A percentile compares a stretch with the other conserved stretches of the same genome.
These are phyloP conservation scores for Pelagia noctiluca DNA, from an alignment of 30 jellyfish, hydroid and myxozoan genomes.

Conservation along the genomic window DNA sequence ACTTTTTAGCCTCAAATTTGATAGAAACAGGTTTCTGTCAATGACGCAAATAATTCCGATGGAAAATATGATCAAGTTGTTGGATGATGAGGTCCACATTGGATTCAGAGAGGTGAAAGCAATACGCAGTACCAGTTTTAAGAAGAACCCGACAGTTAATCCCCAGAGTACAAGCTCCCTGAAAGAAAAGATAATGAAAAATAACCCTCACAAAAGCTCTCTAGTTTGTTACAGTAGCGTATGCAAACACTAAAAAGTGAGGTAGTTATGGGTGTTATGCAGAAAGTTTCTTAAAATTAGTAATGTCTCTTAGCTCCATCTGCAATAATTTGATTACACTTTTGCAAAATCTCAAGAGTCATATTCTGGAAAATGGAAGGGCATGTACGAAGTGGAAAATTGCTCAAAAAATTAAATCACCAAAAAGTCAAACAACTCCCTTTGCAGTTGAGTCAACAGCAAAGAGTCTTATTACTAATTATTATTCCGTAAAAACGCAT, in stretches of 20 bases:
- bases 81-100: slow-evolving; percentile 55
- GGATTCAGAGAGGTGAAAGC: slow-evolving; percentile 55
- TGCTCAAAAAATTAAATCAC: not conserved
- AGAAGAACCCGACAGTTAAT: slow-evolving; percentile 52
- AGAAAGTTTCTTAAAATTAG: not conserved
- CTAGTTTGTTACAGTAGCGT: too few species aligned
- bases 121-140: slow-evolving; percentile 58
- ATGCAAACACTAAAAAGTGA: not conserved
- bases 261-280: not conserved
- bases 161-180: slow-evolving; percentile 60
- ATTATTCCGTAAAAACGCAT: not conserved
- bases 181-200: not conserved
- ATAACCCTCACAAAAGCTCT: too few species aligned
- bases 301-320: not conserved
- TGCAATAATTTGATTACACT: not conserved
- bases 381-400: not conserved
- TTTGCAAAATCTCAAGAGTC: too few species aligned
- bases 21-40: slow-evolving; percentile 28
- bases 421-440: not conserved
- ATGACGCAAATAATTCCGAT: slow-evolving; percentile 28
- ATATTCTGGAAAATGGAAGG: not conserved
- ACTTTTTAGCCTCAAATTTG: not conserved
- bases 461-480: not conserved
- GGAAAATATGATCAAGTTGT: slow-evolving; percentile 22
- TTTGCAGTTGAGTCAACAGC: not conserved